Conservation (phyloP, 2,113 vertebrate species). For the Alosa alosa region DNA sequence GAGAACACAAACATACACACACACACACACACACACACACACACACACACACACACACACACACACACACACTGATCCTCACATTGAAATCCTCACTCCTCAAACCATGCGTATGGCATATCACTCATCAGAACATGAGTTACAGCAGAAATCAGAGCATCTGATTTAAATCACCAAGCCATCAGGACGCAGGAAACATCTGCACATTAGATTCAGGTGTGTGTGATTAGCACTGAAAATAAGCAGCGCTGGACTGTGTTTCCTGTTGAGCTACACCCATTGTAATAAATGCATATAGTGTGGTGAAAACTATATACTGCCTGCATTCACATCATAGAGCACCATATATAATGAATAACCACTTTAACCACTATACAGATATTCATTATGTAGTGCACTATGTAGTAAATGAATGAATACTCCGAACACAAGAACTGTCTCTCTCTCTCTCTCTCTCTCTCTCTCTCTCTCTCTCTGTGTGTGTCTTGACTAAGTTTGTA, state of each 20-base stretch:
- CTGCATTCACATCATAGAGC: no score
- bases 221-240: neutral
- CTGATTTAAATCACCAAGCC: neutral
- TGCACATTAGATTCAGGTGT: neutral
- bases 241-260: neutral
- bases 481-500: neutral
- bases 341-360: no score
- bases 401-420: no score
- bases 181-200: neutral
- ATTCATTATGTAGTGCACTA: no score
- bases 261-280: neutral
- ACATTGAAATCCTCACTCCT: neutral
- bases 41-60: neutral
- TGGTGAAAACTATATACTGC: no score
- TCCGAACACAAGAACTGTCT: no score
- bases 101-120: neutral
- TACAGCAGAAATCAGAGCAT: neutral
- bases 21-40: neutral
- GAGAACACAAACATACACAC: slow-evolving; percentile 11
- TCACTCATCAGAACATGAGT: neutral
- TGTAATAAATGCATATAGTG: neutral
- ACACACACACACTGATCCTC: neutral
- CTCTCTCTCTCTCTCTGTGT: no score
- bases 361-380: no score
- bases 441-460: no score